phyloP scores from a whole-genome alignment of 2,797 vertebrate species.

The Hoplostethus atlanticus region DNA sequence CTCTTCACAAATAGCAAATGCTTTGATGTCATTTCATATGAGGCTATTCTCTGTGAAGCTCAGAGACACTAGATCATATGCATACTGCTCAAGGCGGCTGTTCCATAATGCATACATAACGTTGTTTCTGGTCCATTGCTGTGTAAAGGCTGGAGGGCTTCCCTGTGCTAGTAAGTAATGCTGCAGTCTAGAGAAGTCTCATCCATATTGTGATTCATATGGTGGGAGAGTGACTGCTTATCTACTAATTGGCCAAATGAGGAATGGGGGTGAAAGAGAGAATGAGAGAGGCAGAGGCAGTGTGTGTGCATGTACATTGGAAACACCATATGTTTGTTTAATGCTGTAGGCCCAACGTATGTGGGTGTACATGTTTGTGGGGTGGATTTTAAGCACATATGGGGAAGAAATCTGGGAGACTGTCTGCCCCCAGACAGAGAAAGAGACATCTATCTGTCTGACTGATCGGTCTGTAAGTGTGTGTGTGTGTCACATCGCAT shows the following conservation, averaged over 20 bases:
- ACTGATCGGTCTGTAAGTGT: slow-evolving; percentile 47
- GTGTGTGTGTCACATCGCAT: slow-evolving; percentile 35
- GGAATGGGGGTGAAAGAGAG: slow-evolving; percentile 39
- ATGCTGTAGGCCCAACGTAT: slow-evolving; percentile 41
- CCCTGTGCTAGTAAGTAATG: slow-evolving; percentile 31
- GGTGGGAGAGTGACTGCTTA: slow-evolving; percentile 57
- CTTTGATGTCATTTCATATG: slow-evolving; percentile 47
- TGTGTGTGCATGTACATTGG: slow-evolving; percentile 10
- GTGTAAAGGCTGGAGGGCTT: slow-evolving; percentile 44
- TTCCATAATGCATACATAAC: slow-evolving; percentile 15
- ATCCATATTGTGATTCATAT: slow-evolving; percentile 67
- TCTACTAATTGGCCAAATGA: slow-evolving; percentile 77
- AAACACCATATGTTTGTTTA: slow-evolving; percentile 3
- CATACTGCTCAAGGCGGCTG: background rate
- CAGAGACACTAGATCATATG: slow-evolving; percentile 28
- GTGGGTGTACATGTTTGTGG: slow-evolving; percentile 53
- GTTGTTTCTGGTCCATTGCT: slow-evolving; percentile 47
- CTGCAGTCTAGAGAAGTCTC: slow-evolving; percentile 55
- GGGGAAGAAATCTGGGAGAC: slow-evolving; percentile 63
- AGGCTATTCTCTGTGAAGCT: slow-evolving; percentile 6
- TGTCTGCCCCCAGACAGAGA: slow-evolving; percentile 37
- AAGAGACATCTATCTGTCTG: slow-evolving; percentile 44
- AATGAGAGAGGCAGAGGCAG: slow-evolving; percentile 5
- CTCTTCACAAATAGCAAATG: slow-evolving; percentile 47
- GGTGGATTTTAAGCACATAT: slow-evolving; percentile 61